Evolutionary conservation across 1,140 invertebrate species (phyloP).

Genomic region (Drosophila lini): DNA sequence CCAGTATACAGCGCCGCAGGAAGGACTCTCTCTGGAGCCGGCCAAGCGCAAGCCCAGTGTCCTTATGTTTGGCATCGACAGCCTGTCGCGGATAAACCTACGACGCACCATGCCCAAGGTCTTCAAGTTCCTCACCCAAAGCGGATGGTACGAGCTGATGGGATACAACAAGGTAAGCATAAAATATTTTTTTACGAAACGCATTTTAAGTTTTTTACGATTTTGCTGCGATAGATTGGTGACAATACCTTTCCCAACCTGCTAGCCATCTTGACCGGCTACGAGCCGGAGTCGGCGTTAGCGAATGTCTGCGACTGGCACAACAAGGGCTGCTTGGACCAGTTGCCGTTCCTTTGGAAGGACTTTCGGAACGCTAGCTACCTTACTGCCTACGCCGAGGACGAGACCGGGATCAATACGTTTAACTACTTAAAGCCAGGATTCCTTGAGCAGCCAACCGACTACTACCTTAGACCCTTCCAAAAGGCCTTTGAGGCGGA

Average conservation of each 20-base stretch:
- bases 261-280: constrained; percentile 90
- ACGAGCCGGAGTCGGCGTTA: constrained; percentile 84
- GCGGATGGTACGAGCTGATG: constrained; percentile 64
- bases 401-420: constrained; percentile 88
- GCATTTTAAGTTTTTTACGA: background rate
- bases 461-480: constrained; percentile 92
- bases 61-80: constrained; percentile 72
- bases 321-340: constrained; percentile 84
- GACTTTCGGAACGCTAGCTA: constrained; percentile 89
- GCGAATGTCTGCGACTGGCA: constrained; percentile 85
- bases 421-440: constrained; percentile 93
- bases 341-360: constrained; percentile 92
- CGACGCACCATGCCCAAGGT: constrained; percentile 70
- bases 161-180: constrained; percentile 70
- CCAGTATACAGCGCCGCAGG: constrained; percentile 18
- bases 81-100: constrained; percentile 81
- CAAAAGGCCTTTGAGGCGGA: constrained; percentile 86
- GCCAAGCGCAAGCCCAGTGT: constrained; percentile 59
- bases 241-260: constrained; percentile 94
- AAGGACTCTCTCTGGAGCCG: background rate
- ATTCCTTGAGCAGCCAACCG: constrained; percentile 91
- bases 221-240: constrained; percentile 85
- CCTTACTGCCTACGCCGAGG: constrained; percentile 92
- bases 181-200: background rate
- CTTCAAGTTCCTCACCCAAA: constrained; percentile 38